phyloP scores from a whole-genome alignment of 2,113 vertebrate species.

The Meles meles region DNA sequence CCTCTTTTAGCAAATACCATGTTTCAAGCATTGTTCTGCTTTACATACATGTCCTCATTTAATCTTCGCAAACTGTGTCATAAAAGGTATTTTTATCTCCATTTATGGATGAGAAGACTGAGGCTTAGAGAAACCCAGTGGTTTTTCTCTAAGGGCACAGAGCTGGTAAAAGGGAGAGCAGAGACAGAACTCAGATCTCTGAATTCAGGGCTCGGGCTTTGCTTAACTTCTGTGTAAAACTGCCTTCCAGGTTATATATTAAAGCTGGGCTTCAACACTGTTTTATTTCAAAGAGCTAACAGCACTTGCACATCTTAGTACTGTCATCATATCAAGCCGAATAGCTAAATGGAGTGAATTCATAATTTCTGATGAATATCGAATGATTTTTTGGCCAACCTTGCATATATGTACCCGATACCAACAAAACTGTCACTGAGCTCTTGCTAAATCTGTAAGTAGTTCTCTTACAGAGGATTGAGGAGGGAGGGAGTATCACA shows the following conservation, averaged over 20 bases:
- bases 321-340: background rate
- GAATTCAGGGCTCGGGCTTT: background rate
- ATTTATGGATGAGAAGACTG: background rate
- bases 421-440: background rate
- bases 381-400: background rate
- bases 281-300: slow-evolving; percentile 33
- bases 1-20: background rate
- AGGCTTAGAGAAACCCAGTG: background rate
- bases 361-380: background rate
- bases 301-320: slow-evolving; percentile 1
- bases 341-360: slow-evolving; percentile 30
- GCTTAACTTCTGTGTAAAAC: background rate
- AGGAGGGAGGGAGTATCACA: background rate
- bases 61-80: background rate
- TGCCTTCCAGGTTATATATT: background rate
- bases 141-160: background rate
- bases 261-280: slow-evolving; percentile 6
- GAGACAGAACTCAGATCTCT: background rate
- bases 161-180: background rate
- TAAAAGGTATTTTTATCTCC: background rate
- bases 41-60: background rate
- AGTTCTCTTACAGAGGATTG: background rate
- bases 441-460: background rate
- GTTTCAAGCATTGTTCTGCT: background rate
- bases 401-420: background rate